A percentile compares a stretch with the other conserved stretches of the same genome.
phyloP scores from a whole-genome alignment of 2,888 invertebrate species.

The Erynnis tages region DNA sequence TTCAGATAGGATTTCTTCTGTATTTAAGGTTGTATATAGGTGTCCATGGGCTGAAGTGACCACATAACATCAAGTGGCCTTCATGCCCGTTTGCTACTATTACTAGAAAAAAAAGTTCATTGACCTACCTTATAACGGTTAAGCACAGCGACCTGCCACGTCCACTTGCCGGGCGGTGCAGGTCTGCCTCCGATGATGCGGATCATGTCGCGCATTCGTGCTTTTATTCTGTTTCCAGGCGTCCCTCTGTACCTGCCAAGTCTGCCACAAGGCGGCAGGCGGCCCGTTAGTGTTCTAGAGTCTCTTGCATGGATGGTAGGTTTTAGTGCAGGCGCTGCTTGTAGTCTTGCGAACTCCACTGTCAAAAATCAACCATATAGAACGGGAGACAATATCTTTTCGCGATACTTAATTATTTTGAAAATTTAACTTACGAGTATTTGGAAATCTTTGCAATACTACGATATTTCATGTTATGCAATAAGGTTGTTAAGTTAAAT shows the following conservation, averaged over 20 bases:
- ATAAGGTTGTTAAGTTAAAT: too few species aligned
- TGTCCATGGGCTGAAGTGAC: too few species aligned
- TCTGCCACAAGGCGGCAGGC: conserved; percentile 54
- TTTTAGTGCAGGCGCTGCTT: conserved; percentile 58
- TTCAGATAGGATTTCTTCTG: too few species aligned
- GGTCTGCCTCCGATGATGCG: conserved; percentile 94
- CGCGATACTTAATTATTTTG: too few species aligned
- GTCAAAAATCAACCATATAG: neutral
- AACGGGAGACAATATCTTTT: too few species aligned
- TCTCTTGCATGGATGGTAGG: conserved; percentile 61
- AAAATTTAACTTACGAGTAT: too few species aligned
- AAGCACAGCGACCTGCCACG: conserved; percentile 96
- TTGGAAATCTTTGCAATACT: too few species aligned
- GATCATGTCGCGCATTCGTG: conserved; percentile 81
- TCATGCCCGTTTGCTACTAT: too few species aligned
- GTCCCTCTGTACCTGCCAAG: conserved; percentile 59
- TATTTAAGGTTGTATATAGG: too few species aligned
- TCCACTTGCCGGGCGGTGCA: conserved; percentile 92
- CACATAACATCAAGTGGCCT: too few species aligned
- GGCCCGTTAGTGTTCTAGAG: conserved; percentile 39
- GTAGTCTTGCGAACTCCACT: conserved; percentile 59
- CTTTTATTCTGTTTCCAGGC: conserved; percentile 48
- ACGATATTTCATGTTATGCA: too few species aligned
- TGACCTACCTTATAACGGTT: conserved; percentile 87
- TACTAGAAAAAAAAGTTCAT: neutral